Evolutionary conservation across 2,888 invertebrate genomes (phyloP).

Genomic region (Drosophila prostipennis): DNA sequence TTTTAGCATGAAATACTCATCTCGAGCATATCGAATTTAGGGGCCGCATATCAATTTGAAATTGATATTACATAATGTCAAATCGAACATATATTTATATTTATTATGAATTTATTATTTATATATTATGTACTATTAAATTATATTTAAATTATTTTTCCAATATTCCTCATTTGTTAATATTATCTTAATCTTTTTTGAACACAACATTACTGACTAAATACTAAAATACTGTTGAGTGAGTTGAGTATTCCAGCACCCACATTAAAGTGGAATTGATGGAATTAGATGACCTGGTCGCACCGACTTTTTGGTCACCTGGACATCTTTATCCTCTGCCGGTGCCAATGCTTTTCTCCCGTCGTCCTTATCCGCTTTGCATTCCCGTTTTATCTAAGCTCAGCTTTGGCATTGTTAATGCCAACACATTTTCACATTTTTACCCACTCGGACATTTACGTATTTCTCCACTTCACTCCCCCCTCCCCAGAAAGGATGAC

Average conservation of each 20-base stretch:
- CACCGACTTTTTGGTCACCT: conserved; percentile 11
- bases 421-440: conserved; percentile 61
- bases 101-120: too few species aligned
- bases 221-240: neutral
- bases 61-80: too few species aligned
- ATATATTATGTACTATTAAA: too few species aligned
- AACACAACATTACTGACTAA: neutral
- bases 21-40: too few species aligned
- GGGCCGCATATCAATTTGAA: too few species aligned
- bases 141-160: too few species aligned
- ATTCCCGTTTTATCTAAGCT: conserved; percentile 37
- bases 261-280: neutral
- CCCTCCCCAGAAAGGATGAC: too few species aligned
- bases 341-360: neutral
- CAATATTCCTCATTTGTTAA: neutral
- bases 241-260: conserved; percentile 7
- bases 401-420: conserved; percentile 55
- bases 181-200: neutral
- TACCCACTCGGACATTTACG: conserved; percentile 66
- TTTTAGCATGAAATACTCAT: too few species aligned
- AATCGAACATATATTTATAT: too few species aligned
- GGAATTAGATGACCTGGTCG: conserved; percentile 1
- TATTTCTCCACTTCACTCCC: conserved; percentile 20
- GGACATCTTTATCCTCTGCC: conserved; percentile 1
- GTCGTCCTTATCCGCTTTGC: conserved; percentile 9